A percentile compares a stretch with the other conserved stretches of the same genome.
Conservation (phyloP, 1,140 invertebrate species). For the Neodiprion pinetum region DNA sequence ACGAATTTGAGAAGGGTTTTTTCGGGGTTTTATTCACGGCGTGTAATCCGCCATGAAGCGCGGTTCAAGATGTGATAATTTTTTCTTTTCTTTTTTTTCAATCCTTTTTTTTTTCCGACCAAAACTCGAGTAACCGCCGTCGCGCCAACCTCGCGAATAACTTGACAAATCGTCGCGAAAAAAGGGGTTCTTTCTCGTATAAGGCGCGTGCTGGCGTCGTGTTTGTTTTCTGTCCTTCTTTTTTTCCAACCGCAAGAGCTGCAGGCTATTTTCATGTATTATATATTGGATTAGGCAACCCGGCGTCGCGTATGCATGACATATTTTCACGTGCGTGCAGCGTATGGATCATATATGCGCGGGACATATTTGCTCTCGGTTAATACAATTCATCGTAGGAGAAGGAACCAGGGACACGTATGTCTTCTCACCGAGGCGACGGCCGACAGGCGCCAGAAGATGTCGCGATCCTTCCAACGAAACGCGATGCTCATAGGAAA, state of each 20-base stretch:
- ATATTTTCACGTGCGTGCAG: background rate
- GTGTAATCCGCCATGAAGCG: too few relatives aligned
- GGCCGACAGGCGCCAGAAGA: too few relatives aligned
- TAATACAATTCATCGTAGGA: background rate
- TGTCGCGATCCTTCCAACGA: background rate
- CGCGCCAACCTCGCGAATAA: too few relatives aligned
- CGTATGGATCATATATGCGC: background rate
- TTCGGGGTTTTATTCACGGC: too few relatives aligned
- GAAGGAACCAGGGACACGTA: background rate
- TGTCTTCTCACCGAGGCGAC: background rate
- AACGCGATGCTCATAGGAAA: background rate
- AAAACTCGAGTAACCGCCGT: too few relatives aligned
- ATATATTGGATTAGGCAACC: background rate
- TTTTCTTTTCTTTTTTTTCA: too few relatives aligned
- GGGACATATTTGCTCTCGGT: background rate
- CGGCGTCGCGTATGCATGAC: too few relatives aligned
- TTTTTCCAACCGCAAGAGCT: background rate
- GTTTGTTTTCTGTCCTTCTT: background rate
- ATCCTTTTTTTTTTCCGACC: too few relatives aligned
- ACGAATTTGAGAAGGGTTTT: background rate
- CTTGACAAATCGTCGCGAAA: too few relatives aligned
- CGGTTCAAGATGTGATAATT: too few relatives aligned
- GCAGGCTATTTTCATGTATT: background rate
- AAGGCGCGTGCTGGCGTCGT: too few relatives aligned
- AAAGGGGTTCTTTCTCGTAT: too few relatives aligned